Percentiles rank a stretch among this genome's conserved stretches.
phyloP scores from a whole-genome alignment of 2,797 vertebrate genomes.

The Chelmon rostratus region DNA sequence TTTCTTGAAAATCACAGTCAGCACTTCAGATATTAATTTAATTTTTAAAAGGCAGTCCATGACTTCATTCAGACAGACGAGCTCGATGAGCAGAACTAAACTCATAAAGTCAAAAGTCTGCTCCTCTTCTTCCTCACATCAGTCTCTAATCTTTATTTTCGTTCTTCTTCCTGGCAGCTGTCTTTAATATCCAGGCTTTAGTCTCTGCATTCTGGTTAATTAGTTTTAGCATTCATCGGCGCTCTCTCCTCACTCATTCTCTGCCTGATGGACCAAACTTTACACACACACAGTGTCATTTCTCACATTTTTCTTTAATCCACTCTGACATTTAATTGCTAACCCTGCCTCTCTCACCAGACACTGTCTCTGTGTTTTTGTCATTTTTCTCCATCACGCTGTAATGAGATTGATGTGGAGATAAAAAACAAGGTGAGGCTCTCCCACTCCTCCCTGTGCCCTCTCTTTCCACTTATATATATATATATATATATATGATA shows the following conservation, averaged over 20 bases:
- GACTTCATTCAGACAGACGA: conserved; percentile 26
- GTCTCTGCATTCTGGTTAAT: conserved; percentile 41
- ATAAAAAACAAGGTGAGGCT: conserved; percentile 20
- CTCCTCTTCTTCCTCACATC: conserved; percentile 25
- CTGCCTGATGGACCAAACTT: conserved; percentile 31
- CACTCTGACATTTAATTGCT: conserved; percentile 49
- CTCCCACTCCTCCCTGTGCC: background rate
- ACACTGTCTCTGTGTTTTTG: conserved; percentile 16
- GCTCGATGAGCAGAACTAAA: conserved; percentile 22
- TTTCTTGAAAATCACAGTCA: conserved; percentile 9
- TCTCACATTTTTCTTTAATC: conserved; percentile 35
- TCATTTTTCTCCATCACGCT: conserved; percentile 32
- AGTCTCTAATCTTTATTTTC: conserved; percentile 30
- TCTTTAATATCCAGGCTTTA: conserved; percentile 47
- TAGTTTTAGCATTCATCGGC: conserved; percentile 32
- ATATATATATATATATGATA: conserved; percentile 2
- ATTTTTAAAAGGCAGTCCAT: background rate
- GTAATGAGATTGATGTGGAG: conserved; percentile 37
- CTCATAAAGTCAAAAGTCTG: conserved; percentile 43
- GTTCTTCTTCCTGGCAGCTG: conserved; percentile 37
- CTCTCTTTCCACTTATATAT: background rate
- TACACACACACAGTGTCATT: conserved; percentile 28
- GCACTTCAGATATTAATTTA: conserved; percentile 23
- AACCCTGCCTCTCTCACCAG: conserved; percentile 8
- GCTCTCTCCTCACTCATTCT: conserved; percentile 25